These are phyloP conservation scores for Muraenolepis orangiensis DNA, from an alignment of 2,797 vertebrate species.

Conservation along the genomic window DNA sequence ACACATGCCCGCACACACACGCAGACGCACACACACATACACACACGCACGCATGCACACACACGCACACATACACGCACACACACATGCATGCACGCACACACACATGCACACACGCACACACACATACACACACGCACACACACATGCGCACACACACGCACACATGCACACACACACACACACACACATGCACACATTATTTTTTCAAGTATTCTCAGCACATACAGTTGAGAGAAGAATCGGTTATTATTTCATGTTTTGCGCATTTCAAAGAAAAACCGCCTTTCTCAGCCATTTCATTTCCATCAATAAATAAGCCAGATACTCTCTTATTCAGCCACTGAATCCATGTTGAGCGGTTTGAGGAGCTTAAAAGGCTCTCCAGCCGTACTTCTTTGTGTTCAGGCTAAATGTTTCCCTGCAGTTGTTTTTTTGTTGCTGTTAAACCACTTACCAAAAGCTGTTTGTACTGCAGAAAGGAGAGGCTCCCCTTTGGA, in stretches of 20 bases:
- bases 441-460: constrained; percentile 61
- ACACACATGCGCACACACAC: no score
- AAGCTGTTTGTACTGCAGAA: constrained; percentile 56
- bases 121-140: no score
- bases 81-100: no score
- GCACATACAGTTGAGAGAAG: constrained; percentile 48
- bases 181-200: constrained; percentile 22
- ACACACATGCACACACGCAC: no score
- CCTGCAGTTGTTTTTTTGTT: constrained; percentile 66
- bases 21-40: no score
- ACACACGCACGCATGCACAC: no score
- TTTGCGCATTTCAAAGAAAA: constrained; percentile 68
- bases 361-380: constrained; percentile 66
- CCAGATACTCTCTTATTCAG: constrained; percentile 59
- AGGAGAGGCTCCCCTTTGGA: constrained; percentile 55
- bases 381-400: constrained; percentile 66
- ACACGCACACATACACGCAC: no score
- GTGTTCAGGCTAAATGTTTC: constrained; percentile 71
- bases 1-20: no score
- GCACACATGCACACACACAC: constrained; percentile 28
- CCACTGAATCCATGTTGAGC: constrained; percentile 64
- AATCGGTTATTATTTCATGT: constrained; percentile 63
- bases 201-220: constrained; percentile 36
- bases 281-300: constrained; percentile 66
- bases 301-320: constrained; percentile 77